Evolutionary conservation across 2,797 vertebrate genomes (phyloP).

Genomic region (Eremophila alpestris): DNA sequence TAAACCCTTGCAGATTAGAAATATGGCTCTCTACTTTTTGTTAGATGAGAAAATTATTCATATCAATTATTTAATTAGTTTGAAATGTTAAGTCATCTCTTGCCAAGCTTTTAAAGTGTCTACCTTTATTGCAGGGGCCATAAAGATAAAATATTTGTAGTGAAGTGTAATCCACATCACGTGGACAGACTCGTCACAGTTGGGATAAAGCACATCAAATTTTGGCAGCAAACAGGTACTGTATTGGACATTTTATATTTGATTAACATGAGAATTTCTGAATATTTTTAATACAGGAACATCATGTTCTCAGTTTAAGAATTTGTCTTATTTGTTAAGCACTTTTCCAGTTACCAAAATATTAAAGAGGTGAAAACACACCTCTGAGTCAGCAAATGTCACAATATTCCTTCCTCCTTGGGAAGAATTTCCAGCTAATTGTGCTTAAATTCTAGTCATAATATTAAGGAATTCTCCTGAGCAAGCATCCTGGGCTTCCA

Average conservation of each 20-base stretch:
- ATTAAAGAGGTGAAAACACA: neutral
- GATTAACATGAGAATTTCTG: neutral
- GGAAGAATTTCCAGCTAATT: neutral
- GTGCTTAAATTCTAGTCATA: neutral
- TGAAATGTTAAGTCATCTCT: neutral
- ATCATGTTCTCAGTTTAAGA: neutral
- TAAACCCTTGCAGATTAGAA: neutral
- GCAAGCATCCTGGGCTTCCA: neutral
- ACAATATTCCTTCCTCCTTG: neutral
- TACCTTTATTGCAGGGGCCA: slow-evolving; percentile 81
- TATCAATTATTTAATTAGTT: neutral
- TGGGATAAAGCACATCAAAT: slow-evolving; percentile 96
- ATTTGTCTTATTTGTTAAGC: neutral
- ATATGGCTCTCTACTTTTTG: fast-evolving
- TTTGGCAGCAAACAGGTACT: slow-evolving; percentile 97
- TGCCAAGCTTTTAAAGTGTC: neutral
- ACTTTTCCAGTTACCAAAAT: neutral
- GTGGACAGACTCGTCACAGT: slow-evolving; percentile 92
- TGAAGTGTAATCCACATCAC: slow-evolving; percentile 92
- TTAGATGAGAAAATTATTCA: neutral
- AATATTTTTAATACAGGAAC: neutral
- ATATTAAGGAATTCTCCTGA: neutral
- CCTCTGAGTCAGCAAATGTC: neutral
- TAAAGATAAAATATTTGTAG: slow-evolving; percentile 94
- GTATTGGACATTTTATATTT: neutral